A percentile compares a stretch with the other conserved stretches of the same genome.
Conservation (phyloP, 2,113 vertebrate genomes). For the Hiodon tergisus region DNA sequence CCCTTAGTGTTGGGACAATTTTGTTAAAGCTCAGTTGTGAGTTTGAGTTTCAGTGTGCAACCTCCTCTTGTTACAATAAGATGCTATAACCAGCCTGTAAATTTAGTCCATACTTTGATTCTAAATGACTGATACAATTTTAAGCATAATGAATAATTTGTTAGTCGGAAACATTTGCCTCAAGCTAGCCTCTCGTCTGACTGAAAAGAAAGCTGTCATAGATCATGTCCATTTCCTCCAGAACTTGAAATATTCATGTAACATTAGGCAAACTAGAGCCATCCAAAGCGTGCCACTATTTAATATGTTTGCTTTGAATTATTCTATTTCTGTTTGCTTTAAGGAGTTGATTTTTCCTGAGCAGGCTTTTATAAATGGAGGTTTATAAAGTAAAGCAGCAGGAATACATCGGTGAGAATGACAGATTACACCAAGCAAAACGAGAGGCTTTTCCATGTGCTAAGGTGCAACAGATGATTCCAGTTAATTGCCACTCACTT, state of each 20-base stretch:
- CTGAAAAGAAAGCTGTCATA: slow-evolving; percentile 33
- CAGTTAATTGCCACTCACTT: background rate
- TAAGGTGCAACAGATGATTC: background rate
- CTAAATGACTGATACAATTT: slow-evolving; percentile 48
- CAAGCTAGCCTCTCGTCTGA: slow-evolving; percentile 37
- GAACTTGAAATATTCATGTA: slow-evolving; percentile 40
- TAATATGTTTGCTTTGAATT: background rate
- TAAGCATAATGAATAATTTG: slow-evolving; percentile 43
- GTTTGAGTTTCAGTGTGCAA: background rate
- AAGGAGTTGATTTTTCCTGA: background rate
- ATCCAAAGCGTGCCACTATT: background rate
- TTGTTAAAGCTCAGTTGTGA: background rate
- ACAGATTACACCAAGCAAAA: background rate
- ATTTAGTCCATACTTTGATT: slow-evolving; percentile 1
- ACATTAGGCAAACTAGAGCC: slow-evolving; percentile 18
- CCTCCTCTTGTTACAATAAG: background rate
- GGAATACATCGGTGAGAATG: background rate
- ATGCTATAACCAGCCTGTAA: background rate
- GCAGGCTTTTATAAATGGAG: slow-evolving; percentile 1
- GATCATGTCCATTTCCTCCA: slow-evolving; percentile 38
- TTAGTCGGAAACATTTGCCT: slow-evolving; percentile 43
- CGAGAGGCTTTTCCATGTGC: background rate
- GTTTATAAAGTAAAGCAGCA: background rate
- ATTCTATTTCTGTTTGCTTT: background rate
- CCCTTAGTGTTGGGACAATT: background rate